Evolutionary conservation across 2,888 invertebrate genomes (phyloP).

Genomic region (Acrobasis consociella): DNA sequence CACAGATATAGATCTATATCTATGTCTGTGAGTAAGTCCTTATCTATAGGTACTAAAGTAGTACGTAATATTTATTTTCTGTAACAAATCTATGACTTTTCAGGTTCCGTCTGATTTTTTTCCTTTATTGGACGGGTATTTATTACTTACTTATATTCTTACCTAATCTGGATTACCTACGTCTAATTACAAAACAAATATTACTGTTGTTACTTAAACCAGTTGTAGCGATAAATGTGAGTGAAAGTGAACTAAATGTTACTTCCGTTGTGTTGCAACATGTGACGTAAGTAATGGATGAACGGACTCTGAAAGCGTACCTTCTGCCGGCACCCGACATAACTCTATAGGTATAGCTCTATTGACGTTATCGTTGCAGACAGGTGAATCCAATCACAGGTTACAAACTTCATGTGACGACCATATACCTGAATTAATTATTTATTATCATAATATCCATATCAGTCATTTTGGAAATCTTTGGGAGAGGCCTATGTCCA

Average conservation of each 20-base stretch:
- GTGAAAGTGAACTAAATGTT: conserved; percentile 55
- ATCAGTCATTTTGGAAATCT: too few species aligned
- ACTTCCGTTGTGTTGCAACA: conserved; percentile 64
- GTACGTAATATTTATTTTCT: too few species aligned
- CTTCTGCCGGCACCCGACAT: conserved; percentile 4
- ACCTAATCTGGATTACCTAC: conserved; percentile 6
- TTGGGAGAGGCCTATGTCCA: too few species aligned
- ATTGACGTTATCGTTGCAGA: conserved; percentile 8
- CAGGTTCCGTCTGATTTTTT: too few species aligned
- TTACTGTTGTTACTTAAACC: conserved; percentile 45
- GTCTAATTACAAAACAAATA: conserved; percentile 41
- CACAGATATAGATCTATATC: too few species aligned
- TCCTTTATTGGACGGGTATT: too few species aligned
- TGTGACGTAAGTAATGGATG: conserved; percentile 54
- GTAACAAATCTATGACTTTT: too few species aligned
- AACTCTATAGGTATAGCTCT: neutral
- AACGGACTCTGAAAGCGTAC: conserved; percentile 31
- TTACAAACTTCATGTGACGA: conserved; percentile 2
- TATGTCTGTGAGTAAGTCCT: too few species aligned
- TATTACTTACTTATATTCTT: neutral
- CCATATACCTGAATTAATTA: too few species aligned
- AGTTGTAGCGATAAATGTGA: conserved; percentile 42
- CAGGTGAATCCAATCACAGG: conserved; percentile 22
- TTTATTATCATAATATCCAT: too few species aligned
- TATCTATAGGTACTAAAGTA: too few species aligned